phyloP scores from a whole-genome alignment of 2,797 vertebrate genomes.

The Trematocara caparti region DNA sequence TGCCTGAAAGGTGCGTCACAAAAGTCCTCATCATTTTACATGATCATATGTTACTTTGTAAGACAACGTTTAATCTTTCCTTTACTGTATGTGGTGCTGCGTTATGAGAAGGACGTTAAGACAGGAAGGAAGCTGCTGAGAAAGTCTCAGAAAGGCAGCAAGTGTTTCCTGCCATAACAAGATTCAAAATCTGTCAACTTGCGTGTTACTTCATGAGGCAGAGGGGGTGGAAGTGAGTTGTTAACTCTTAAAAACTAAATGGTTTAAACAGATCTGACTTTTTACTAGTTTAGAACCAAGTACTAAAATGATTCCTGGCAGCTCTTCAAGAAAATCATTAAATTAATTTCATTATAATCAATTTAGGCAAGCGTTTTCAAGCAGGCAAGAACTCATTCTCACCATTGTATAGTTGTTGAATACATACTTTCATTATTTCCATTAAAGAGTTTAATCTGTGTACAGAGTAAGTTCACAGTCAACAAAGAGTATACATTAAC shows the following conservation, averaged over 20 bases:
- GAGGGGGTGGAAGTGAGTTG: background rate
- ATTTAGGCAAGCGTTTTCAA: background rate
- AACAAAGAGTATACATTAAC: background rate
- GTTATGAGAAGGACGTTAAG: slow-evolving; percentile 37
- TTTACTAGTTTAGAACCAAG: background rate
- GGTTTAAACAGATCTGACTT: background rate
- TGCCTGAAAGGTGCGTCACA: slow-evolving; percentile 38
- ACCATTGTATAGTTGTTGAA: background rate
- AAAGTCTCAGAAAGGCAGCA: slow-evolving; percentile 40
- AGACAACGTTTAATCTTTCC: background rate
- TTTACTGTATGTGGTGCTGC: background rate
- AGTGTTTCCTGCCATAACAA: slow-evolving; percentile 57
- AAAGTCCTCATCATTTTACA: slow-evolving; percentile 9
- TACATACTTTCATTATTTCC: background rate
- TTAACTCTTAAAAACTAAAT: background rate
- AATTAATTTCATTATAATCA: background rate
- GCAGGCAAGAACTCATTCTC: background rate
- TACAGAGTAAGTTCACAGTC: background rate
- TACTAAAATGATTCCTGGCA: background rate
- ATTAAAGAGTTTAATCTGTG: background rate
- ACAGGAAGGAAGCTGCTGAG: slow-evolving; percentile 76
- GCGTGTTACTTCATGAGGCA: slow-evolving; percentile 7
- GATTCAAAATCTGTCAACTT: slow-evolving; percentile 30
- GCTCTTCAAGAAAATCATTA: background rate
- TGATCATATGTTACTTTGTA: slow-evolving; percentile 6